Conservation (phyloP, 2,888 invertebrate genomes). For the Nipponacmea schrenckii region DNA sequence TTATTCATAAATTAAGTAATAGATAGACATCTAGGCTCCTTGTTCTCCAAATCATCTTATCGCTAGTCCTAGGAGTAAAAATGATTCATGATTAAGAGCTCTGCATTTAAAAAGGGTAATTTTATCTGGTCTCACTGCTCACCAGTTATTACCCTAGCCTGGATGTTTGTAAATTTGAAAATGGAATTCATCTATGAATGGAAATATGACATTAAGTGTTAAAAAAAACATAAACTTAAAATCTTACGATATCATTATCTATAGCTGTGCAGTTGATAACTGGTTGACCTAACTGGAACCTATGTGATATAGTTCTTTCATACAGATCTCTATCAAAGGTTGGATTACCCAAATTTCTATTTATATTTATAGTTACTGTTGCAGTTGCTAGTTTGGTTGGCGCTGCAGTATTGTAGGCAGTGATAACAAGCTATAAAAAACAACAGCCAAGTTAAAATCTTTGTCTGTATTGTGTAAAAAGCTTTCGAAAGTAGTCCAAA, state of each 20-base stretch:
- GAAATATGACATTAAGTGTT: too few species aligned
- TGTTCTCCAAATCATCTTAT: too few species aligned
- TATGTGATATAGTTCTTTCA: slow-evolving; percentile 39
- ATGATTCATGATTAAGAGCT: too few species aligned
- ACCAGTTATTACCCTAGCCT: too few species aligned
- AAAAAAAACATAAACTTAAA: background rate
- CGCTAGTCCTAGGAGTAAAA: too few species aligned
- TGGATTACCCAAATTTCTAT: slow-evolving; percentile 47
- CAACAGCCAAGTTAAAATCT: background rate
- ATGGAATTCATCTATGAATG: too few species aligned
- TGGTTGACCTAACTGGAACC: slow-evolving; percentile 34
- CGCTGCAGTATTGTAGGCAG: slow-evolving; percentile 45
- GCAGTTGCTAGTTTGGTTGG: slow-evolving; percentile 40
- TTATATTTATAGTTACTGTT: slow-evolving; percentile 43
- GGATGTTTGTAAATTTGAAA: too few species aligned
- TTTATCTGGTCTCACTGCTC: too few species aligned
- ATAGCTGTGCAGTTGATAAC: slow-evolving; percentile 44
- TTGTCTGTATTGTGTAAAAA: background rate
- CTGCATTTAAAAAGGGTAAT: too few species aligned
- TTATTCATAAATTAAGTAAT: too few species aligned
- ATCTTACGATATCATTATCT: slow-evolving; percentile 48
- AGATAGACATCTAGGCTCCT: too few species aligned
- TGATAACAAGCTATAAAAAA: slow-evolving; percentile 41
- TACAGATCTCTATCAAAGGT: slow-evolving; percentile 39
- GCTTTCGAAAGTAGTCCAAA: background rate